These are phyloP conservation scores for Chanos chanos DNA, from an alignment of 2,797 vertebrate species.

Conservation along the genomic window DNA sequence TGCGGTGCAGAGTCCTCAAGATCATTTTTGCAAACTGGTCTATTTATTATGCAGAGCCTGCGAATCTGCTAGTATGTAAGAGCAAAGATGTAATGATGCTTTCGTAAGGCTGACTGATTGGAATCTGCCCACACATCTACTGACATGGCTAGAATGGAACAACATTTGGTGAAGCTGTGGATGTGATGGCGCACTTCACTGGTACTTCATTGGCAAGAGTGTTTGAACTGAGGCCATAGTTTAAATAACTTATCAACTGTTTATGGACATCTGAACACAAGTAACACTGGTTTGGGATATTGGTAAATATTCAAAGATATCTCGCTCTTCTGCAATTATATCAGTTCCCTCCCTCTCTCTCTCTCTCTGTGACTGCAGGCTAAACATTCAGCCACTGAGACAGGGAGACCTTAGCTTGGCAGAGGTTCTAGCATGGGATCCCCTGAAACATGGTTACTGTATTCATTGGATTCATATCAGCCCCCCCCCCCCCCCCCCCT, in stretches of 20 bases:
- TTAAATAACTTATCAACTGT: constrained; percentile 19
- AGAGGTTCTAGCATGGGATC: constrained; percentile 16
- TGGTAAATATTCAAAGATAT: constrained; percentile 2
- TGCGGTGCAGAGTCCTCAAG: background rate
- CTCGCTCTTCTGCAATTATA: too few relatives aligned
- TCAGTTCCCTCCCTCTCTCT: background rate
- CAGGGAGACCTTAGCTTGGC: background rate
- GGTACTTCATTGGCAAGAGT: constrained; percentile 25
- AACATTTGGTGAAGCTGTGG: background rate
- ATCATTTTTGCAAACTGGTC: background rate
- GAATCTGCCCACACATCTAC: background rate
- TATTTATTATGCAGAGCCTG: too few relatives aligned
- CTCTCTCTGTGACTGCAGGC: background rate
- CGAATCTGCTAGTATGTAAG: too few relatives aligned
- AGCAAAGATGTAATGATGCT: too few relatives aligned
- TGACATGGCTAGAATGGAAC: too few relatives aligned
- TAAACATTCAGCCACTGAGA: constrained; percentile 13
- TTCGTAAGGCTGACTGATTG: background rate
- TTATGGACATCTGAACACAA: constrained; percentile 26
- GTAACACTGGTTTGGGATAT: constrained; percentile 33
- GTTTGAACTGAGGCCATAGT: background rate
- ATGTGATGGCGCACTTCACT: background rate
- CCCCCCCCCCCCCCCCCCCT: too few relatives aligned
- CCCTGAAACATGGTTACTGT: constrained; percentile 30
- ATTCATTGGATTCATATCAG: constrained; percentile 53